Conservation (phyloP, 2,797 vertebrate genomes). For the Hirundo rustica region DNA sequence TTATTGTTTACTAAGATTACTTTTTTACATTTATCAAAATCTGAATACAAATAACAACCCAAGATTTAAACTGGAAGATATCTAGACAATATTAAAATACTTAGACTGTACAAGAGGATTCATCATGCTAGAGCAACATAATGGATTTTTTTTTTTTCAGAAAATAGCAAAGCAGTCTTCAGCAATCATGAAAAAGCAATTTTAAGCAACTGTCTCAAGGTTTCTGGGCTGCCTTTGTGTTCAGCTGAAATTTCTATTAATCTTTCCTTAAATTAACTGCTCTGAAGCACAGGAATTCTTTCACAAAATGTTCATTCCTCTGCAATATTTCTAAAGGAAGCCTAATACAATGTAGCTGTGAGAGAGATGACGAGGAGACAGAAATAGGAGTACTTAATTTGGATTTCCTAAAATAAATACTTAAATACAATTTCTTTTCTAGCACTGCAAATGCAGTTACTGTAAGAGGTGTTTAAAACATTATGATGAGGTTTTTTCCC, state of each 20-base stretch:
- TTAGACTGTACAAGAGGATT: neutral
- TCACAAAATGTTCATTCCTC: neutral
- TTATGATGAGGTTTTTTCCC: neutral
- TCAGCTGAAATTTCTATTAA: slow-evolving; percentile 23
- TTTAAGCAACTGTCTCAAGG: neutral
- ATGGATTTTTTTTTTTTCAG: neutral
- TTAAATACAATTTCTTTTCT: slow-evolving; percentile 27
- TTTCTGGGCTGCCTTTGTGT: neutral
- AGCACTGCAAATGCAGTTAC: slow-evolving; percentile 25
- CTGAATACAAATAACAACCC: neutral
- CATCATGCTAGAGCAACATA: neutral
- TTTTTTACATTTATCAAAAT: neutral
- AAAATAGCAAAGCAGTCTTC: neutral
- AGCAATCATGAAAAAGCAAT: neutral
- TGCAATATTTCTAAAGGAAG: neutral
- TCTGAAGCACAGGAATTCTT: neutral
- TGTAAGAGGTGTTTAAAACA: slow-evolving; percentile 37
- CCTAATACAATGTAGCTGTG: neutral
- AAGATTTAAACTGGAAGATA: neutral
- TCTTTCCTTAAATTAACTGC: slow-evolving; percentile 19
- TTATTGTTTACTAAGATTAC: neutral
- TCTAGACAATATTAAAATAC: neutral
- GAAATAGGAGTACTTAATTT: slow-evolving; percentile 14
- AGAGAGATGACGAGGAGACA: neutral
- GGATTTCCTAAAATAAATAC: slow-evolving; percentile 46